A percentile compares a stretch with the other conserved stretches of the same genome.
Evolutionary conservation across 2,888 invertebrate genomes (phyloP).

Genomic region (Eristalis intricaria): DNA sequence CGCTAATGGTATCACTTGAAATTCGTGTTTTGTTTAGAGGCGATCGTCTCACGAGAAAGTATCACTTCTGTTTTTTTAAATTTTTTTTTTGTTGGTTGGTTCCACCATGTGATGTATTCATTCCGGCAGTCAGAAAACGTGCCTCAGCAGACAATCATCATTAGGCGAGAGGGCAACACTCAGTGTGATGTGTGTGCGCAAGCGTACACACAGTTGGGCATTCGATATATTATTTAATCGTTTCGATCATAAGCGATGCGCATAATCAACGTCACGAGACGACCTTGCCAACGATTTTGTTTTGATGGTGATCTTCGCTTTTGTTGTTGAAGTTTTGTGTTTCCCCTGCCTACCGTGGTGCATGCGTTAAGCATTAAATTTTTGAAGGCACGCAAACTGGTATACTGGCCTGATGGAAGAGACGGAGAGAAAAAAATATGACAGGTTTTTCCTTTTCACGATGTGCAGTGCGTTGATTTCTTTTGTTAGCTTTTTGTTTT

Average conservation of each 20-base stretch:
- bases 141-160: slow-evolving; percentile 39
- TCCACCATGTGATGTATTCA: slow-evolving; percentile 19
- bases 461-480: slow-evolving; percentile 11
- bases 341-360: slow-evolving; percentile 5
- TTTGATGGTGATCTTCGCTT: slow-evolving; percentile 64
- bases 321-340: slow-evolving; percentile 26
- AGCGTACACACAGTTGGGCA: slow-evolving; percentile 20
- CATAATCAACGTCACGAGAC: slow-evolving; percentile 71
- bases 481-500: slow-evolving; percentile 41
- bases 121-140: slow-evolving; percentile 9
- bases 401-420: slow-evolving; percentile 35
- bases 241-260: slow-evolving; percentile 63
- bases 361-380: slow-evolving; percentile 50
- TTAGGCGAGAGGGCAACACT: slow-evolving; percentile 35
- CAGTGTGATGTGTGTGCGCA: slow-evolving; percentile 14
- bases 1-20: slow-evolving; percentile 46
- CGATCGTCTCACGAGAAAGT: slow-evolving; percentile 53
- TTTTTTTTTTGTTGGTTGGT: background rate
- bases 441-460: slow-evolving; percentile 43
- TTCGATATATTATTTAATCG: slow-evolving; percentile 64
- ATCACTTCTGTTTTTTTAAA: background rate
- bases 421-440: slow-evolving; percentile 38
- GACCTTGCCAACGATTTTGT: slow-evolving; percentile 71
- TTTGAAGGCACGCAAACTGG: slow-evolving; percentile 49
- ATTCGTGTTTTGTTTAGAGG: slow-evolving; percentile 51